Evolutionary conservation across 2,113 vertebrate genomes (phyloP).

Genomic region (Otis tarda): DNA sequence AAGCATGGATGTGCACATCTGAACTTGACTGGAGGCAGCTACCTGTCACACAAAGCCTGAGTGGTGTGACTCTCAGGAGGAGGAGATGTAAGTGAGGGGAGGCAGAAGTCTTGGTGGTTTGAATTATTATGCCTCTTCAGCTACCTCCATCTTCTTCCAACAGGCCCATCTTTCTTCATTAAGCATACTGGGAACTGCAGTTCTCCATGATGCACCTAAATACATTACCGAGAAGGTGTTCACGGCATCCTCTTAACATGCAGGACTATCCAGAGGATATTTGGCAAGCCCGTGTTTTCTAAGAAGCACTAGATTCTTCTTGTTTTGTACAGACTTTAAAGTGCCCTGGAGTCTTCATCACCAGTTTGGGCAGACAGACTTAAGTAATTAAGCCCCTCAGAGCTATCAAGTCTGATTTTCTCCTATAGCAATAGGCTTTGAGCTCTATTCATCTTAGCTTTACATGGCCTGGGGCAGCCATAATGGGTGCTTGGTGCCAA

Average conservation of each 20-base stretch:
- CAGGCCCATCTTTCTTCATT: neutral
- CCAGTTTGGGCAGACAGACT: neutral
- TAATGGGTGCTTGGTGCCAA: neutral
- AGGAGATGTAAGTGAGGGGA: neutral
- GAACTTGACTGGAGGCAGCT: neutral
- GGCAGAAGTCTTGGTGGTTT: neutral
- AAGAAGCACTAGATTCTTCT: neutral
- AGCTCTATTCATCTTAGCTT: neutral
- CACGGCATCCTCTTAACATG: neutral
- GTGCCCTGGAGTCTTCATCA: too few species aligned
- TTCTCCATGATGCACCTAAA: neutral
- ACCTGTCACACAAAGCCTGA: neutral
- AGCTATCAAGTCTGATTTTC: neutral
- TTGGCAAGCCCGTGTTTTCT: neutral
- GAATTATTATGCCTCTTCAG: neutral
- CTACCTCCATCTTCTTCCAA: neutral
- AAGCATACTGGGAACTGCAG: neutral
- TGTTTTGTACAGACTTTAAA: neutral
- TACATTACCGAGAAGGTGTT: neutral
- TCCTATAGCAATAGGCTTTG: neutral
- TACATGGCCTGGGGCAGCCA: neutral
- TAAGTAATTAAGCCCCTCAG: neutral
- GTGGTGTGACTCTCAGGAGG: neutral
- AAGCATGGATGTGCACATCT: neutral
- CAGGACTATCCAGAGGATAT: neutral